Conservation (phyloP, 2,888 invertebrate species). For the Pollenia griseotomentosa region DNA sequence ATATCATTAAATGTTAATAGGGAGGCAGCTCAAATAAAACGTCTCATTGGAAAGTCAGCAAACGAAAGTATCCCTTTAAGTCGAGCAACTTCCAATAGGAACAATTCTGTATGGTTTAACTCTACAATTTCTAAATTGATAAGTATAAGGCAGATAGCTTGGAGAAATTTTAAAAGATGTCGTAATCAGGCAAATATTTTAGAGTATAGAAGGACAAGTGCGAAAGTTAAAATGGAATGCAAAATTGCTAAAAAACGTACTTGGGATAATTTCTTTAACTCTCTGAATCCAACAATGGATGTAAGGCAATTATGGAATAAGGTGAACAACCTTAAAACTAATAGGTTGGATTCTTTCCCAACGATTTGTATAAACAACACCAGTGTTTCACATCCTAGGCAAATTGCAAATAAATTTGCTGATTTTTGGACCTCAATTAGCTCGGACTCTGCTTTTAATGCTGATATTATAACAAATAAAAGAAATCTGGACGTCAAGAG, state of each 20-base stretch:
- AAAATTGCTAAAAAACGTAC: conserved; percentile 45
- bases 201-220: no score
- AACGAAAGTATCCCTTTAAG: conserved; percentile 16
- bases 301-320: conserved; percentile 42
- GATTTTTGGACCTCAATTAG: conserved; percentile 42
- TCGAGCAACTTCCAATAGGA: background rate
- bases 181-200: no score
- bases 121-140: no score
- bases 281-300: conserved; percentile 54
- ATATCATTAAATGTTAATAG: no score
- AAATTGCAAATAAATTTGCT: conserved; percentile 2
- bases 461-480: background rate
- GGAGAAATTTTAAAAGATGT: no score
- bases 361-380: background rate
- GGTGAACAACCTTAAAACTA: conserved; percentile 2
- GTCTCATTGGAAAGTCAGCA: background rate
- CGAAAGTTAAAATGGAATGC: conserved; percentile 43
- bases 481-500: background rate
- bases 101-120: background rate
- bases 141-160: no score
- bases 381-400: background rate
- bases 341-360: background rate
- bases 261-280: conserved; percentile 41
- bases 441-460: conserved; percentile 18
- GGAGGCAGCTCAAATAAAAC: conserved; percentile 5